These are phyloP conservation scores for Promerops cafer DNA, from an alignment of 2,113 vertebrate genomes.

Conservation along the genomic window DNA sequence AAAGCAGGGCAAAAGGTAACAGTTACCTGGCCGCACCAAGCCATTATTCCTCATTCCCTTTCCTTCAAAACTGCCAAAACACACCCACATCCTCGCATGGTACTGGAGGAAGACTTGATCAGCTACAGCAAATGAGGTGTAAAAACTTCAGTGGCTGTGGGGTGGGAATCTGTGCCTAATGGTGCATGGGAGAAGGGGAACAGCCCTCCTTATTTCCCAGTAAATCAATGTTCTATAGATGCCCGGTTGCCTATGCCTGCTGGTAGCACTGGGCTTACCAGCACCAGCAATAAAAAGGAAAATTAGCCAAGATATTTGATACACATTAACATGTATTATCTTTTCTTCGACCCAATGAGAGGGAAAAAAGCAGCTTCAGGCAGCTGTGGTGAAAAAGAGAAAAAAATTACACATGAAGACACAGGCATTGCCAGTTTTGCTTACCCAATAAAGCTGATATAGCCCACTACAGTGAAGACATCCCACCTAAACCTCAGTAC, in stretches of 20 bases:
- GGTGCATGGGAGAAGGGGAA: background rate
- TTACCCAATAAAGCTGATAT: background rate
- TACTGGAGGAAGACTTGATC: background rate
- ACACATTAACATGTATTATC: accelerated
- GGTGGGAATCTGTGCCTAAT: accelerated
- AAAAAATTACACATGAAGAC: background rate
- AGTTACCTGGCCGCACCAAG: background rate
- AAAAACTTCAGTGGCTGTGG: background rate
- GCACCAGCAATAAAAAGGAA: background rate
- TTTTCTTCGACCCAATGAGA: background rate
- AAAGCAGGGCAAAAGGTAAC: background rate
- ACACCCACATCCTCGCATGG: background rate
- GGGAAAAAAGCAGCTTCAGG: background rate
- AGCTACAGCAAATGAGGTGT: background rate
- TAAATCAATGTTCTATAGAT: background rate
- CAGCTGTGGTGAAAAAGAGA: background rate
- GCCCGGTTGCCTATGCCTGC: background rate
- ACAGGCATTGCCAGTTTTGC: background rate
- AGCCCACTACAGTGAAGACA: background rate
- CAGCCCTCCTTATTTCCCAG: background rate
- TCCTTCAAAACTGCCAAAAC: background rate
- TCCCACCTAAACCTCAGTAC: background rate
- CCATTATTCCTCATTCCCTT: background rate
- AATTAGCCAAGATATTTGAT: background rate
- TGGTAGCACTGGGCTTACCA: background rate